Base-by-base conservation (phyloP, 2,113 vertebrate genomes). In the Cisticola juncidis region DNA sequence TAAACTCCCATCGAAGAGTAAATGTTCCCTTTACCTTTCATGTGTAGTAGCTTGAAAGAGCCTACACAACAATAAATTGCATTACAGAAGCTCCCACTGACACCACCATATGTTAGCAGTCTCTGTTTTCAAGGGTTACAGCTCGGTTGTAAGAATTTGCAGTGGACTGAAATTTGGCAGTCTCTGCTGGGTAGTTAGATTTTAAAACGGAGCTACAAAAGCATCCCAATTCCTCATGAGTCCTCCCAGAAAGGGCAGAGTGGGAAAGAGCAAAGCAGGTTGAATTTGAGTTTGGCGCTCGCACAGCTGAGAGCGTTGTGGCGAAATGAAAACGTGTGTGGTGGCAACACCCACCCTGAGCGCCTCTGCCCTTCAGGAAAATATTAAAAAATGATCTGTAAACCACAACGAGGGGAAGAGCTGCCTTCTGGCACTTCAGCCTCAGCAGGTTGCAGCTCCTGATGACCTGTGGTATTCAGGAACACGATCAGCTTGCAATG, bases 71-170 rank as follows among this genome's bases (percentile, higher is more conserved):
- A 83, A 95, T 96, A 93, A 95, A 95, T 93, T 95, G 96, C 92
- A 96, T 96, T 95, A 95, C 94, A 95, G 93, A 96, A 94, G 95
- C 94, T 96, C 93, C 94, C 93, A 96, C 95, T 95, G 95, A 92
- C 95, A 95, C 92, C 60, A 78, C 93, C 95, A 93, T 96, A 94
- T 96, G 94, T 83, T 95, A 78, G 71, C 90, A 92, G 92, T 96
- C 93, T 96, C 94, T 68, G 82, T 93, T 95, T 96, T 92, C 92
- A 94, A 92, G 93, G 90, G 93, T 92, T 96, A 71, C 83, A 91
- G 91, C 96, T 95, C 5, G 1, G 61, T 33, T 74, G 85, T 78
- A 64, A 74, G 81, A 92, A 95, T 92, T 87, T 95, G 87, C 81
- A 90, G 91, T 85, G 87, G 91, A 88, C 73, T 95, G 93, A 90